phyloP scores from a whole-genome alignment of 2,797 vertebrate species.

The Sciurus carolinensis region DNA sequence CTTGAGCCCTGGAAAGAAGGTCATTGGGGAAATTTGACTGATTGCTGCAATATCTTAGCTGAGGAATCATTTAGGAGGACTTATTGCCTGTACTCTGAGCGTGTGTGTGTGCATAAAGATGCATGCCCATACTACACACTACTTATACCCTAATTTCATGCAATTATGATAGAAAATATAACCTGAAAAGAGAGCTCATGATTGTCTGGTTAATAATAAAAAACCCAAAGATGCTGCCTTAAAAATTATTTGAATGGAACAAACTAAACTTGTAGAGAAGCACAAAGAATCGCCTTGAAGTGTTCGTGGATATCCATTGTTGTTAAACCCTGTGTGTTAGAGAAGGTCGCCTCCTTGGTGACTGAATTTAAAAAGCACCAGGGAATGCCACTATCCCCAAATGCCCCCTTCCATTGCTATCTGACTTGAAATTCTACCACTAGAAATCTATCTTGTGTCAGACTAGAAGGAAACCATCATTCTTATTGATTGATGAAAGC shows the following conservation, averaged over 20 bases:
- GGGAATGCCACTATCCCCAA: background rate
- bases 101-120: background rate
- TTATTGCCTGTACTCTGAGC: background rate
- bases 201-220: background rate
- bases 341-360: background rate
- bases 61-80: background rate
- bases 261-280: conserved; percentile 2
- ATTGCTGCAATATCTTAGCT: background rate
- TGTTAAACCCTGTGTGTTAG: background rate
- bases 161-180: conserved; percentile 12
- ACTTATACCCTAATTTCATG: background rate
- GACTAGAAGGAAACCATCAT: background rate
- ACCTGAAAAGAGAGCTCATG: background rate
- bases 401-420: background rate
- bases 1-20: background rate
- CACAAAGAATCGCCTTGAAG: background rate
- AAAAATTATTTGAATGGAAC: background rate
- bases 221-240: background rate
- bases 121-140: background rate
- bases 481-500: background rate
- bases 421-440: background rate
- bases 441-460: background rate
- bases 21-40: conserved; percentile 1
- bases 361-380: background rate
- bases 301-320: background rate